Base-by-base conservation (phyloP, 1,140 invertebrate genomes). In the Aphelenchoides fujianensis region DNA sequence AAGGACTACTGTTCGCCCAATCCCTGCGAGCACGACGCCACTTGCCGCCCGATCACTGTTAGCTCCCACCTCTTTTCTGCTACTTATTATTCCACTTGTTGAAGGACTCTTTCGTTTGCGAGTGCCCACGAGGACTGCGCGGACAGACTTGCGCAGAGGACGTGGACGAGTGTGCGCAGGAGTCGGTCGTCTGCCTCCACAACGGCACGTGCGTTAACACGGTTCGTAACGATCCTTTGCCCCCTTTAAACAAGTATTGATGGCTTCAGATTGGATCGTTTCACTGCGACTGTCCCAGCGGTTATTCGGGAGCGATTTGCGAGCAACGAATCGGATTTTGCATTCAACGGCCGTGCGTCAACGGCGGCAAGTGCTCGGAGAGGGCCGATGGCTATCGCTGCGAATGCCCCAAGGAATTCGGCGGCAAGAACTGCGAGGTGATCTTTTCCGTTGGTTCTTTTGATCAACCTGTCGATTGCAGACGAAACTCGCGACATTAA, bases 11-110 rank as follows among this genome's bases (percentile, higher is more conserved):
- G 69, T 28, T 19, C 19, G 27, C 12, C 19, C 9, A 36, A 19
- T 64, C 69, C 69, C 0, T 70, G 69, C 59, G 9, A 69, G 23
- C 31, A 70, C 54, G 67, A 70, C 54, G 61, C 69, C 16, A 70
- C 69, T 23, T 70, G 69, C 34, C 31, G 69, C 1, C 61, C 69
- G 31, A 66, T 66, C 7, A 69, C 55, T 19, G 62, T 30, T 19
- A 69, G 27, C 32, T 69, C 54, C 3, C 67, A 19, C 23, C 23
- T 41, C 34, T 67, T 48, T 12, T 16, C 12, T 19, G 19, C 41
- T 7, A 59, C 7, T 23, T 7, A 19, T 9, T 7, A 59, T 59
- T 59, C 23, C 41, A 7, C 41, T 19, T 19, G 19, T n/a, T 61
- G 36, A 27, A 61, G 59, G 12, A 30, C 53, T 35, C 37, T 66